Conservation (phyloP, 2,113 vertebrate genomes). For the Ascaphus truei region DNA sequence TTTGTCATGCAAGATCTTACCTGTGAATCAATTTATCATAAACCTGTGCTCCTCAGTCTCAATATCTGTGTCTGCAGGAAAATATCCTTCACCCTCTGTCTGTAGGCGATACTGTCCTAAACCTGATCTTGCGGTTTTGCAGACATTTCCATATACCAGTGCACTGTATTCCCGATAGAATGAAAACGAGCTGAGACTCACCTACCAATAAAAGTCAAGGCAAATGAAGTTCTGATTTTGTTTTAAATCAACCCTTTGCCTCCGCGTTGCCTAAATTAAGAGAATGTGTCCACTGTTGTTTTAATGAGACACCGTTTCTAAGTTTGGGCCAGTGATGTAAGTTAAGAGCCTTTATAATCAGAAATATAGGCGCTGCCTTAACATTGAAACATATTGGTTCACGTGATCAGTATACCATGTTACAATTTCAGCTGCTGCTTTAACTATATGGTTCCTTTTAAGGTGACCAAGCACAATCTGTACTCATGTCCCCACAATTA, state of each 20-base stretch:
- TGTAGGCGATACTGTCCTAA: slow-evolving; percentile 94
- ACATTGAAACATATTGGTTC: slow-evolving; percentile 93
- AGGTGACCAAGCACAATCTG: slow-evolving; percentile 3
- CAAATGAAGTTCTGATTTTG: slow-evolving; percentile 66
- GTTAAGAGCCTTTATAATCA: slow-evolving; percentile 84
- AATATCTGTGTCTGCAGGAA: slow-evolving; percentile 78
- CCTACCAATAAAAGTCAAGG: slow-evolving; percentile 94
- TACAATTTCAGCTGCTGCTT: slow-evolving; percentile 76
- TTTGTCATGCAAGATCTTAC: slow-evolving; percentile 95
- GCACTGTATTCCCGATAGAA: slow-evolving; percentile 97
- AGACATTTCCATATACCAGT: slow-evolving; percentile 90
- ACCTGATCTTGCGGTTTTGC: slow-evolving; percentile 96
- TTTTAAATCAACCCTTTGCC: slow-evolving; percentile 67
- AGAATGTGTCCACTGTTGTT: slow-evolving; percentile 49
- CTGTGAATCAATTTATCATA: slow-evolving; percentile 97
- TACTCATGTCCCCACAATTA: neutral
- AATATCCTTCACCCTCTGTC: slow-evolving; percentile 97
- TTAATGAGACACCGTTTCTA: slow-evolving; percentile 69
- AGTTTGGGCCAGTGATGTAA: slow-evolving; percentile 71
- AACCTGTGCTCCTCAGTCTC: slow-evolving; percentile 78
- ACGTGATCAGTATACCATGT: slow-evolving; percentile 83
- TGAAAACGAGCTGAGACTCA: slow-evolving; percentile 85
- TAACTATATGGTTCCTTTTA: slow-evolving; percentile 71
- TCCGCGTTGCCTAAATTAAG: slow-evolving; percentile 62
- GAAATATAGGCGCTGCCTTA: slow-evolving; percentile 93